Evolutionary conservation across 64 coral and sea anemone genomes (phyloP).

Genomic region (Stichodactyla helianthus): DNA sequence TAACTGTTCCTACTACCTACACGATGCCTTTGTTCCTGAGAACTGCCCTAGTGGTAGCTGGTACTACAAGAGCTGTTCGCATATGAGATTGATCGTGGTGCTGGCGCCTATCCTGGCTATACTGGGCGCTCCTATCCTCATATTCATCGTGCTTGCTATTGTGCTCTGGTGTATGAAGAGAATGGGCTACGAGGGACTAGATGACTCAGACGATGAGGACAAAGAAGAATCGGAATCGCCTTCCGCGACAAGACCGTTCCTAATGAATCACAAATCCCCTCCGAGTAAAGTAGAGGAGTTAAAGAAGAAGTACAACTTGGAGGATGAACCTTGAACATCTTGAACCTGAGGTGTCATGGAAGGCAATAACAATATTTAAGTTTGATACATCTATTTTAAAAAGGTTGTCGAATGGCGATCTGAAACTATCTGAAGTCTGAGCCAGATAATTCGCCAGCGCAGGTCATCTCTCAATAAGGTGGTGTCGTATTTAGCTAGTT

Average conservation of each 20-base stretch:
- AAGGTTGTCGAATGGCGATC: too few species aligned
- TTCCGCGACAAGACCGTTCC: neutral
- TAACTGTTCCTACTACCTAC: slow-evolving; percentile 39
- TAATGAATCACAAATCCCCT: slow-evolving; percentile 59
- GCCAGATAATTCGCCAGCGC: too few species aligned
- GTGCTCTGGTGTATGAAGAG: slow-evolving; percentile 74
- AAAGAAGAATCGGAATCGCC: slow-evolving; percentile 4
- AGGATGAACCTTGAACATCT: slow-evolving; percentile 11
- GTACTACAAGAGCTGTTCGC: slow-evolving; percentile 23
- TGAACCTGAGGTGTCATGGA: too few species aligned
- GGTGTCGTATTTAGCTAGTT: too few species aligned
- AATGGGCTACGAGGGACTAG: slow-evolving; percentile 39
- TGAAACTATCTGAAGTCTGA: too few species aligned
- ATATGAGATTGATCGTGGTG: slow-evolving; percentile 24
- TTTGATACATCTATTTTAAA: too few species aligned
- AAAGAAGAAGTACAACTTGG: slow-evolving; percentile 69
- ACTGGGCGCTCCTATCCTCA: slow-evolving; percentile 58
- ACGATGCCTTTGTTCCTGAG: slow-evolving; percentile 6
- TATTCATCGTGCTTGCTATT: slow-evolving; percentile 68
- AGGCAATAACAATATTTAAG: too few species aligned
- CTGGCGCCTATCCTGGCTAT: slow-evolving; percentile 64
- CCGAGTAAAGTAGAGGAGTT: slow-evolving; percentile 64
- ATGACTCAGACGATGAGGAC: neutral
- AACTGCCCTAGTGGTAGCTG: slow-evolving; percentile 34
- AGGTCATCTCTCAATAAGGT: too few species aligned